Percentiles rank a stretch among this genome's conserved stretches.
These are phyloP conservation scores for Altica lythri DNA, from an alignment of 2,888 invertebrate species.

Conservation along the genomic window DNA sequence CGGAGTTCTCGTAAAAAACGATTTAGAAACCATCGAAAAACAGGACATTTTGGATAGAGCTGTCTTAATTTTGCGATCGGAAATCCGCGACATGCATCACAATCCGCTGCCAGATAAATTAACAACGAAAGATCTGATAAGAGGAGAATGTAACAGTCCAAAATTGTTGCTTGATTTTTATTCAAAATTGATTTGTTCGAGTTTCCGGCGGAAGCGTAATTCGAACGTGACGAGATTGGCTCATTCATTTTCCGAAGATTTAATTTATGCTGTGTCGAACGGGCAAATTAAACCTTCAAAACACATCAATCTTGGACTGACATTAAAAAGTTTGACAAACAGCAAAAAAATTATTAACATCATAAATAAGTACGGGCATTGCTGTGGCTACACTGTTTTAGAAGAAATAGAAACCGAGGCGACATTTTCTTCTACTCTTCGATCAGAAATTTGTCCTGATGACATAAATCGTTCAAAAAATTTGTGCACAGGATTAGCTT, in stretches of 20 bases:
- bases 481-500: constrained; percentile 28
- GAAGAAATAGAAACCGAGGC: constrained; percentile 32
- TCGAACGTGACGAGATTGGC: background rate
- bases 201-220: background rate
- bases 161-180: constrained; percentile 2
- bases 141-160: constrained; percentile 17
- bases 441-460: constrained; percentile 27
- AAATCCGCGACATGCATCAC: background rate
- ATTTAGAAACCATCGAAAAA: background rate
- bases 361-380: constrained; percentile 23
- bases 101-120: background rate
- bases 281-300: constrained; percentile 19
- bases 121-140: background rate
- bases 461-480: constrained; percentile 10
- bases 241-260: constrained; percentile 14
- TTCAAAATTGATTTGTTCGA: constrained; percentile 2
- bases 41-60: constrained; percentile 3
- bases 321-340: constrained; percentile 25
- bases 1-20: background rate
- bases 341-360: constrained; percentile 24
- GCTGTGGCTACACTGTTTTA: constrained; percentile 21
- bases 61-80: background rate
- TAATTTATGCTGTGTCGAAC: constrained; percentile 10
- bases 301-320: constrained; percentile 24
- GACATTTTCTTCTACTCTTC: constrained; percentile 18